Percentiles rank a stretch among this genome's conserved stretches.
Evolutionary conservation across 2,113 vertebrate genomes (phyloP).

Genomic region (Microcebus ravelobensis): DNA sequence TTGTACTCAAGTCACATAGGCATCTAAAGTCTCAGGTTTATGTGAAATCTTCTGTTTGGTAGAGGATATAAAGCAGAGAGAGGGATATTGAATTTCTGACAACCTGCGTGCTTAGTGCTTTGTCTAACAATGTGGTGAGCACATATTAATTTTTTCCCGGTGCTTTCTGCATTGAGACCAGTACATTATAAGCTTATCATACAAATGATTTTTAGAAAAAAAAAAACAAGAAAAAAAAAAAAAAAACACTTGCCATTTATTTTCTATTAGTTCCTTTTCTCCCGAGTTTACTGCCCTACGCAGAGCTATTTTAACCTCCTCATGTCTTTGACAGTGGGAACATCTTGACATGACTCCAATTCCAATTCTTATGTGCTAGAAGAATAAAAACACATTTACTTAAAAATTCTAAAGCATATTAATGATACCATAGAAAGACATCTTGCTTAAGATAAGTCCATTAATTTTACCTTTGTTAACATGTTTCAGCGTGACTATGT

Average conservation of each 20-base stretch:
- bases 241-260: slow-evolving; percentile 25
- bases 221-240: too few relatives aligned
- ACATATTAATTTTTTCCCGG: slow-evolving; percentile 24
- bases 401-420: slow-evolving; percentile 40
- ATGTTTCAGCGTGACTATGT: background rate
- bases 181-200: slow-evolving; percentile 38
- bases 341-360: slow-evolving; percentile 49
- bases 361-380: slow-evolving; percentile 11
- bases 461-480: slow-evolving; percentile 40
- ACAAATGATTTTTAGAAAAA: background rate
- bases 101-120: slow-evolving; percentile 35
- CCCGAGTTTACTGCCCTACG: slow-evolving; percentile 7
- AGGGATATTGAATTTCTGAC: slow-evolving; percentile 68
- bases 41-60: slow-evolving; percentile 57
- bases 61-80: slow-evolving; percentile 41
- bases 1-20: slow-evolving; percentile 55
- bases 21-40: slow-evolving; percentile 57
- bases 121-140: slow-evolving; percentile 15
- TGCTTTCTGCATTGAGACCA: slow-evolving; percentile 27
- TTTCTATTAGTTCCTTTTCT: slow-evolving; percentile 36
- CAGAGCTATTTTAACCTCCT: slow-evolving; percentile 43
- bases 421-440: background rate
- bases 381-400: slow-evolving; percentile 53
- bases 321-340: background rate
- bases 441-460: background rate